phyloP scores from a whole-genome alignment of 2,888 invertebrate genomes.

The Thymelicus acteon region DNA sequence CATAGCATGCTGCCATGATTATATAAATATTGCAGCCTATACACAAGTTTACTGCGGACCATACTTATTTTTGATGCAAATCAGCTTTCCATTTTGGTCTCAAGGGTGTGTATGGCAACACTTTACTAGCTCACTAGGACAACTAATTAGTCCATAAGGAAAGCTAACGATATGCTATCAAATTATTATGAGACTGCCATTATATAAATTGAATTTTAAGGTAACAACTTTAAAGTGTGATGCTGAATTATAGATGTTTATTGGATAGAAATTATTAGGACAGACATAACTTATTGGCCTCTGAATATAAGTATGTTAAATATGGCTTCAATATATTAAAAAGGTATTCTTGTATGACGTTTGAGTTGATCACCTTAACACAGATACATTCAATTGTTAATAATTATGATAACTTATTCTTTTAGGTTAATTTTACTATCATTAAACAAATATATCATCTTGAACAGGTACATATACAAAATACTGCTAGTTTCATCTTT shows the following conservation, averaged over 20 bases:
- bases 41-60: neutral
- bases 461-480: no score
- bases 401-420: no score
- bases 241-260: no score
- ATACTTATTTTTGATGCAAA: conserved; percentile 10
- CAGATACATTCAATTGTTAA: neutral
- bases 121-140: conserved; percentile 6
- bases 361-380: neutral
- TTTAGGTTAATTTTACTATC: no score
- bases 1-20: neutral
- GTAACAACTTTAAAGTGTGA: neutral
- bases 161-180: neutral
- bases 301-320: neutral
- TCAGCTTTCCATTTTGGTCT: conserved; percentile 1
- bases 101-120: conserved; percentile 2
- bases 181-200: neutral
- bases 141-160: neutral
- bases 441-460: no score
- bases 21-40: neutral
- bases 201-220: neutral
- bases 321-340: neutral
- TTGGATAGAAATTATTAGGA: neutral
- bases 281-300: neutral
- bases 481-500: no score
- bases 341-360: neutral